Evolutionary conservation across 30 jellyfish, hydroid and myxozoan genomes (phyloP).

Genomic region (Aurelia coerulea): DNA sequence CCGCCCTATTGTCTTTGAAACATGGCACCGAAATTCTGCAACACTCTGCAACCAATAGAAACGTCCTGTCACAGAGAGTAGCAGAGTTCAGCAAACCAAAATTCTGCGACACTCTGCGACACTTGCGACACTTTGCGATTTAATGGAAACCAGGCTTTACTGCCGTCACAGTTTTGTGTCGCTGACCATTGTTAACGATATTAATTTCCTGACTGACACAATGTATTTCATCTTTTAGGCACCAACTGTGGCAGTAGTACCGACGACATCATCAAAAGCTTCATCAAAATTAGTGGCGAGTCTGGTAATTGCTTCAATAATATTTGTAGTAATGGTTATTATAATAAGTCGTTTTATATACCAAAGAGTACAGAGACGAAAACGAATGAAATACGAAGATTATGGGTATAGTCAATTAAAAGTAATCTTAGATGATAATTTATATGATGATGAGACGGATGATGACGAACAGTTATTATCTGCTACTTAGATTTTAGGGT

Average conservation of each 20-base stretch:
- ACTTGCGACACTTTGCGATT: no score
- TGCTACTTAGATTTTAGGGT: constrained; percentile 24
- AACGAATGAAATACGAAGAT: constrained; percentile 62
- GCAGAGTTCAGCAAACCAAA: no score
- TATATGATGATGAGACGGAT: constrained; percentile 61
- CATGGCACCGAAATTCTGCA: no score
- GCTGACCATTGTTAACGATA: no score
- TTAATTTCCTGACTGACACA: no score
- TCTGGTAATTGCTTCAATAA: constrained; percentile 53
- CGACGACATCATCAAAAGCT: not conserved
- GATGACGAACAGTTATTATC: constrained; percentile 73
- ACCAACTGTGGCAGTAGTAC: not conserved
- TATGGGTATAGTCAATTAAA: constrained; percentile 76
- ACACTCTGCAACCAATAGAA: no score
- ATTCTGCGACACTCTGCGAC: no score
- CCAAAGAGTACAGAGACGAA: constrained; percentile 45
- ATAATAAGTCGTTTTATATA: constrained; percentile 26
- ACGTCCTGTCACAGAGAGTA: no score
- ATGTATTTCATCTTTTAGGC: not conserved
- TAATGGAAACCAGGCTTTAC: not conserved
- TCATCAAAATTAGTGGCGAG: constrained; percentile 61
- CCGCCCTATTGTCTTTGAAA: no score
- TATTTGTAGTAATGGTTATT: constrained; percentile 40
- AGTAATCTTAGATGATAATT: constrained; percentile 44
- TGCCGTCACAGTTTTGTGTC: not conserved